Conservation (phyloP, 2,113 vertebrate species). For the Hemiscyllium ocellatum region DNA sequence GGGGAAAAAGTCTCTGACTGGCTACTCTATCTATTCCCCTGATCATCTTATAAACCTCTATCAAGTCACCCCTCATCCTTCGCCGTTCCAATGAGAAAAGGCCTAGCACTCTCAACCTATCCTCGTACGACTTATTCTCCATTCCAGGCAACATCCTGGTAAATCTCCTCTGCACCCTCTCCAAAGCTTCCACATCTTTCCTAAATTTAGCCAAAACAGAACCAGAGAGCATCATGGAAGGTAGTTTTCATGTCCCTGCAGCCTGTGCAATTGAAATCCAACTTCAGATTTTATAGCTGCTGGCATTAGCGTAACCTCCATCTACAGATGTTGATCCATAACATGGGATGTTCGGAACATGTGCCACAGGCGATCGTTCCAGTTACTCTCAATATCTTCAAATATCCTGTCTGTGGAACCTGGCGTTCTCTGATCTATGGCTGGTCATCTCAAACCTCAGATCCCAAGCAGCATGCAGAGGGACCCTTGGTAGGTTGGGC, state of each 20-base stretch:
- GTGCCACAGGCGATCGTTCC: background rate
- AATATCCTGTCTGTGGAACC: background rate
- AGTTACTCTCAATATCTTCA: background rate
- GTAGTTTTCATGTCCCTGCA: background rate
- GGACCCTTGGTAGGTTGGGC: background rate
- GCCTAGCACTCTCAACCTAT: no score
- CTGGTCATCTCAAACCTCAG: background rate
- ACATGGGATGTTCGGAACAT: background rate
- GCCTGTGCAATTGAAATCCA: background rate
- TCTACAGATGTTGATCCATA: background rate
- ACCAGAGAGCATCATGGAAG: no score
- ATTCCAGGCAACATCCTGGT: no score
- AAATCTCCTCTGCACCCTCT: no score
- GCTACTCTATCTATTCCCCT: no score
- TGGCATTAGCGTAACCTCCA: background rate
- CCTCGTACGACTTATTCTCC: no score
- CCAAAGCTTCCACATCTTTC: no score
- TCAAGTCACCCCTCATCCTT: no score
- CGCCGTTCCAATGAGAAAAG: no score
- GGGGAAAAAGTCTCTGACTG: no score
- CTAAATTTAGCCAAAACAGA: no score
- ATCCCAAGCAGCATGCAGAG: background rate
- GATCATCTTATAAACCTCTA: no score
- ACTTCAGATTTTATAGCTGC: background rate
- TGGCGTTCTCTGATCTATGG: background rate